A percentile compares a stretch with the other conserved stretches of the same genome.
Evolutionary conservation across 2,888 invertebrate genomes (phyloP).

Genomic region (Monoplex corrugatus): DNA sequence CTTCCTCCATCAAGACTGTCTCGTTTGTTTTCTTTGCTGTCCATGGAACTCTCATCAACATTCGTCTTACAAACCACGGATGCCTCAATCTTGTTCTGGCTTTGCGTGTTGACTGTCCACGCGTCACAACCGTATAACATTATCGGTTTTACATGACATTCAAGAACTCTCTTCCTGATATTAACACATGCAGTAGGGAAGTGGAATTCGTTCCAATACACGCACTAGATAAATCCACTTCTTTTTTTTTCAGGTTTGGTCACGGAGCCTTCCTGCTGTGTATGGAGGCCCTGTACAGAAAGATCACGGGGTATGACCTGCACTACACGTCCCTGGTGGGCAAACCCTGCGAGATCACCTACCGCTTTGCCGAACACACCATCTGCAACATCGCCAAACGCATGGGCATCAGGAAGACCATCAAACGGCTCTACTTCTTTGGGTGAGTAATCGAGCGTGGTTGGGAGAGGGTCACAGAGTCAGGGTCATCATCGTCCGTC

Average conservation of each 20-base stretch:
- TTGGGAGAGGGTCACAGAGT: no score
- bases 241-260: slow-evolving; percentile 80
- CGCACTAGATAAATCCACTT: not conserved
- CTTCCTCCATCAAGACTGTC: no score
- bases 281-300: slow-evolving; percentile 80
- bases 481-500: no score
- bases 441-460: slow-evolving; percentile 73
- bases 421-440: slow-evolving; percentile 79
- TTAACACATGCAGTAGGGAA: not conserved
- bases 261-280: slow-evolving; percentile 81
- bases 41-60: no score
- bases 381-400: slow-evolving; percentile 74
- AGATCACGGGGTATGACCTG: slow-evolving; percentile 79
- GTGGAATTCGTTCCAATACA: not conserved
- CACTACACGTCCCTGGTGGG: slow-evolving; percentile 80
- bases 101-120: no score
- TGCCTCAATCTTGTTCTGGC: no score
- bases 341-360: slow-evolving; percentile 81
- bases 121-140: no score
- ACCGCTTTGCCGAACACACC: slow-evolving; percentile 80
- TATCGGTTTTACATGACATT: no score
- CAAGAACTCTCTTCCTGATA: no score
- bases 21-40: no score
- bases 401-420: slow-evolving; percentile 75
- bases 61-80: no score